A percentile compares a stretch with the other conserved stretches of the same genome.
Conservation (phyloP, 2,797 vertebrate genomes). For the Danio kyathit region DNA sequence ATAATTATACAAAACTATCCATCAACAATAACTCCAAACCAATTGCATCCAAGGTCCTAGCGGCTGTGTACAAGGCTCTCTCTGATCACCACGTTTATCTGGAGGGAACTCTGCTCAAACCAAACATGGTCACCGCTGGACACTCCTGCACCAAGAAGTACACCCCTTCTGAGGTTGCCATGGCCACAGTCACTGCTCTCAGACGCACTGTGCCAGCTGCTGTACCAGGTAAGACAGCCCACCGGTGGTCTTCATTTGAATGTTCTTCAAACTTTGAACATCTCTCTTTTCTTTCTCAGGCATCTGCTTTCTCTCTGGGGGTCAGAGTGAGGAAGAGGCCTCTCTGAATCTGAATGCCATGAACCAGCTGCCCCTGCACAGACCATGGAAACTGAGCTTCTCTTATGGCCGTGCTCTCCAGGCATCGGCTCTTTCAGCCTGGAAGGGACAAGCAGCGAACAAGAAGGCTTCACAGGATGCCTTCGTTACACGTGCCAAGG, state of each 20-base stretch:
- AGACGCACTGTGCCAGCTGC: slow-evolving; percentile 92
- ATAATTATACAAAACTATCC: neutral
- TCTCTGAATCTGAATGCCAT: slow-evolving; percentile 94
- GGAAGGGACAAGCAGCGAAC: slow-evolving; percentile 89
- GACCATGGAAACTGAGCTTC: slow-evolving; percentile 96
- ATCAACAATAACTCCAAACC: neutral
- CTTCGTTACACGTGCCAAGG: slow-evolving; percentile 90
- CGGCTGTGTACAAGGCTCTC: slow-evolving; percentile 94
- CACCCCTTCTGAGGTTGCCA: slow-evolving; percentile 89
- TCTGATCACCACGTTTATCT: slow-evolving; percentile 96
- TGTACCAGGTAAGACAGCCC: slow-evolving; percentile 85
- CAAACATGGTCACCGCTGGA: slow-evolving; percentile 96
- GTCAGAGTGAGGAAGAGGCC: slow-evolving; percentile 97
- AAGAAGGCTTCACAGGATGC: slow-evolving; percentile 88
- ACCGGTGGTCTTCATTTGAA: neutral
- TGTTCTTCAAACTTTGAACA: neutral
- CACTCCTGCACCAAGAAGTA: slow-evolving; percentile 91
- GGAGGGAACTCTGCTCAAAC: slow-evolving; percentile 95
- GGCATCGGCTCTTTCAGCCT: slow-evolving; percentile 91
- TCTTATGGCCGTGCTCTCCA: slow-evolving; percentile 97
- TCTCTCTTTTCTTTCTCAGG: slow-evolving; percentile 73
- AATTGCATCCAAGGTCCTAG: slow-evolving; percentile 84
- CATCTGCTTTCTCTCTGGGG: slow-evolving; percentile 97
- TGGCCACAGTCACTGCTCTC: slow-evolving; percentile 93
- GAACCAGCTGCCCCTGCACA: slow-evolving; percentile 88